These are phyloP conservation scores for Caenorhabditis zanzibari DNA, from an alignment of 2,888 invertebrate genomes.

Conservation along the genomic window DNA sequence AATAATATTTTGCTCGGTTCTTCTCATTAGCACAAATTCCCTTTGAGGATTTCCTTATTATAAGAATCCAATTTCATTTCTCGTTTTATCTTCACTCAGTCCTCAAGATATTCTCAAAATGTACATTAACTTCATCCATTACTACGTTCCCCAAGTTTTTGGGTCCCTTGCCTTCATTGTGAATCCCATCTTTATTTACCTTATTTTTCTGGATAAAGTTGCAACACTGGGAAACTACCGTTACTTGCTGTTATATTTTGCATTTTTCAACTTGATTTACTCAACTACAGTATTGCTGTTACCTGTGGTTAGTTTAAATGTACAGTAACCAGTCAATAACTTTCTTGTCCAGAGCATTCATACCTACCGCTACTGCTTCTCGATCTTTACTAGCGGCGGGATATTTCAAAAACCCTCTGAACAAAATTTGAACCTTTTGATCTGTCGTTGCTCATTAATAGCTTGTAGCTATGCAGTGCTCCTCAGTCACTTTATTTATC, in stretches of 20 bases:
- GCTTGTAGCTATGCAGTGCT: neutral
- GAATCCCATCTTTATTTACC: constrained; percentile 24
- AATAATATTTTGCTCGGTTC: no score
- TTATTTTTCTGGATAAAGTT: neutral
- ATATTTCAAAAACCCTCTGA: neutral
- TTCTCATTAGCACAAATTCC: no score
- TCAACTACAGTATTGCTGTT: neutral
- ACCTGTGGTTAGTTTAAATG: constrained; percentile 8
- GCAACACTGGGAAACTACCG: constrained; percentile 13
- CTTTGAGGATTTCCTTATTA: no score
- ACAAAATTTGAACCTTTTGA: neutral
- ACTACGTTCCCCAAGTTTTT: neutral
- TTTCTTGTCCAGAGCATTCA: neutral
- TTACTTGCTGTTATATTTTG: constrained; percentile 9
- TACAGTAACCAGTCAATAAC: neutral
- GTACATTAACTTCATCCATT: constrained; percentile 1
- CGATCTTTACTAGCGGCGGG: neutral
- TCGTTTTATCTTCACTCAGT: no score
- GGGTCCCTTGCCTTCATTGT: neutral
- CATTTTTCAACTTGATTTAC: constrained; percentile 9
- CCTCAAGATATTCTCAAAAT: constrained; percentile 7
- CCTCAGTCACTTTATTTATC: neutral
- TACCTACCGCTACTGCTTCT: neutral
- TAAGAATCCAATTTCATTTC: no score
- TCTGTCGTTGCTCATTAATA: neutral